These are phyloP conservation scores for Drosophila littoralis DNA, from an alignment of 1,140 invertebrate species.

Conservation along the genomic window DNA sequence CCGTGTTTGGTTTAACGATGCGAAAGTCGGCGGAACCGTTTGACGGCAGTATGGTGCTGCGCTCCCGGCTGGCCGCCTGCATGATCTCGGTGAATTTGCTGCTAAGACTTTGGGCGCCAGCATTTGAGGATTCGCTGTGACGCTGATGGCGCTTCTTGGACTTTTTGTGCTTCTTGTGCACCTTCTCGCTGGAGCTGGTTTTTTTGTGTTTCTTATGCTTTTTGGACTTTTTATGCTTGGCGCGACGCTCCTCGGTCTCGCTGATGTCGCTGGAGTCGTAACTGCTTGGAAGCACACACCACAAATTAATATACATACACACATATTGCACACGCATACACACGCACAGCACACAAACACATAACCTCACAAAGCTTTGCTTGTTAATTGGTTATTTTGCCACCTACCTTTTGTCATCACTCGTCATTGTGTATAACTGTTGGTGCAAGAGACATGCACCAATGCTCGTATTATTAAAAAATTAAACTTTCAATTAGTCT, in stretches of 20 bases:
- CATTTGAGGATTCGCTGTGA: slow-evolving; percentile 58
- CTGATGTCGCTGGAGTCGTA: slow-evolving; percentile 69
- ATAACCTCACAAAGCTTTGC: slow-evolving; percentile 58
- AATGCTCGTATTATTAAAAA: not conserved
- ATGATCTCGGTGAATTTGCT: slow-evolving; percentile 80
- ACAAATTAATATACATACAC: slow-evolving; percentile 41
- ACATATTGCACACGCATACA: slow-evolving; percentile 5
- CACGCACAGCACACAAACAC: slow-evolving; percentile 39
- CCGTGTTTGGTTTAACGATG: slow-evolving; percentile 65
- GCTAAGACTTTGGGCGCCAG: slow-evolving; percentile 47
- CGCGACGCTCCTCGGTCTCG: slow-evolving; percentile 63
- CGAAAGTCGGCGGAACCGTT: slow-evolving; percentile 77
- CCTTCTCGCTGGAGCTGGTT: slow-evolving; percentile 61
- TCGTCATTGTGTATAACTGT: slow-evolving; percentile 53
- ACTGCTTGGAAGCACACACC: slow-evolving; percentile 38
- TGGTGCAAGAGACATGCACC: slow-evolving; percentile 6
- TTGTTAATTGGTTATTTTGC: not conserved
- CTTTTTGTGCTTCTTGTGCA: slow-evolving; percentile 79
- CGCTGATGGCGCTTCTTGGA: slow-evolving; percentile 64
- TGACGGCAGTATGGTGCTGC: slow-evolving; percentile 60
- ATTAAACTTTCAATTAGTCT: slow-evolving; percentile 22
- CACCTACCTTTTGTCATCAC: slow-evolving; percentile 73
- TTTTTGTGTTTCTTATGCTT: slow-evolving; percentile 86
- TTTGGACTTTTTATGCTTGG: slow-evolving; percentile 84
- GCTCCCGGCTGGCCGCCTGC: slow-evolving; percentile 59